Evolutionary conservation across 2,888 invertebrate genomes (phyloP), one percentile per base, ranked within the genome.

Genomic region (Byasa hedistus): DNA sequence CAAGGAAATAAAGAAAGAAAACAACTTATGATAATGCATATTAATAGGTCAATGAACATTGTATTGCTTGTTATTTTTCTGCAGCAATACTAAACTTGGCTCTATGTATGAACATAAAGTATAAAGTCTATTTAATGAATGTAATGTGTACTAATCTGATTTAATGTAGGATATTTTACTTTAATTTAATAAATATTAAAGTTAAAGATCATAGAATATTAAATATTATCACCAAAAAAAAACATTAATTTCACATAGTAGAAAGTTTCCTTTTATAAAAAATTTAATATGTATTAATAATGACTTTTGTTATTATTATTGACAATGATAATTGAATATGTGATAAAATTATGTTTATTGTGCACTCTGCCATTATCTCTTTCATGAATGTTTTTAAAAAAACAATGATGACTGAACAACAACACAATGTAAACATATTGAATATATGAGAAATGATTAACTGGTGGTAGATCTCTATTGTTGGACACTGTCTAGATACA

Each of bases 271-370:
- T 54, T 54, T 15, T n/a, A 54, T 22, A 22, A 54, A 23, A n/a
- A 54, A 54, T 54, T 27, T 5, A 12, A 21, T 54, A 5, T n/a
- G 52, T 22, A 22, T 23, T 54, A 54, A 12, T 54, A 23, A 54
- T 54, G 52, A 23, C 52, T 54, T 22, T n/a, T 21, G 2, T 15
- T 22, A 54, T 54, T 54, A 54, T 22, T 54, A 21, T 23, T 54
- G 12, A 48, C 12, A 54, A 21, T 22, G 52, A 54, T 54, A 54
- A 23, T 54, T 21, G 52, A 22, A 48, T n/a, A 48, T 48, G 7
- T 27, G 36, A 57, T 64, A 64, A 22, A 57, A 48, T 52, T 52
- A 32, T 51, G 57, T 64, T 57, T 63, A 51, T 22, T 57, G 17
- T 57, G 39, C 57, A 57, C 21, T 57, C 10, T 5, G 5, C 22